Evolutionary conservation across 2,888 invertebrate species (phyloP).

Genomic region (Branchellion lobata): DNA sequence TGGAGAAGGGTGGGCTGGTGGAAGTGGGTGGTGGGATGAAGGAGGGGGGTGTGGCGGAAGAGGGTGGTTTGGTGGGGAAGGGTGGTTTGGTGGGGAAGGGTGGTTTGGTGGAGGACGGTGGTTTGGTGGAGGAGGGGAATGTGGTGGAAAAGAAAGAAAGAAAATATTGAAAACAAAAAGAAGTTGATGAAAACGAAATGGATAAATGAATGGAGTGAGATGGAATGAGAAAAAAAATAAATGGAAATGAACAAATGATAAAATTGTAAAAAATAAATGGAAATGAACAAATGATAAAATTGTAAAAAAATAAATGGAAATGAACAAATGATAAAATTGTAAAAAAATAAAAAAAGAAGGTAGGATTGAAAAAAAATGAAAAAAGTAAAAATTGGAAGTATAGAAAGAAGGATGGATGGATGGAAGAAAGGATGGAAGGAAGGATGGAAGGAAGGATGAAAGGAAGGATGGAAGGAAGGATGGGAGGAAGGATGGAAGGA

Average conservation of each 20-base stretch:
- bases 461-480: not conserved
- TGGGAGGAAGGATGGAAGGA: not conserved
- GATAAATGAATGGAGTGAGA: constrained; percentile 15
- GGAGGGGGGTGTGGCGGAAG: too few species aligned
- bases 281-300: constrained; percentile 2
- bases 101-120: too few species aligned
- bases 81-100: too few species aligned
- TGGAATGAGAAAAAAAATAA: not conserved
- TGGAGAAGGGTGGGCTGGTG: too few species aligned
- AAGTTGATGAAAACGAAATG: too few species aligned
- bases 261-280: not conserved
- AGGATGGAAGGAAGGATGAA: constrained; percentile 10
- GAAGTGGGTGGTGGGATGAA: too few species aligned
- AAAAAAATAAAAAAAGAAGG: not conserved
- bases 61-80: too few species aligned
- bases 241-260: constrained; percentile 13
- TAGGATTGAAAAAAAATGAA: not conserved
- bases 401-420: constrained; percentile 1
- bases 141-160: too few species aligned
- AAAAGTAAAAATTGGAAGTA: not conserved
- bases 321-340: constrained; percentile 3
- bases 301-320: not conserved
- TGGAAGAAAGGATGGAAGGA: not conserved
- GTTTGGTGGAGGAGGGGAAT: too few species aligned
- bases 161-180: too few species aligned